Evolutionary conservation across 2,113 vertebrate genomes (phyloP).

Genomic region (pig (Sus scrofa)): DNA sequence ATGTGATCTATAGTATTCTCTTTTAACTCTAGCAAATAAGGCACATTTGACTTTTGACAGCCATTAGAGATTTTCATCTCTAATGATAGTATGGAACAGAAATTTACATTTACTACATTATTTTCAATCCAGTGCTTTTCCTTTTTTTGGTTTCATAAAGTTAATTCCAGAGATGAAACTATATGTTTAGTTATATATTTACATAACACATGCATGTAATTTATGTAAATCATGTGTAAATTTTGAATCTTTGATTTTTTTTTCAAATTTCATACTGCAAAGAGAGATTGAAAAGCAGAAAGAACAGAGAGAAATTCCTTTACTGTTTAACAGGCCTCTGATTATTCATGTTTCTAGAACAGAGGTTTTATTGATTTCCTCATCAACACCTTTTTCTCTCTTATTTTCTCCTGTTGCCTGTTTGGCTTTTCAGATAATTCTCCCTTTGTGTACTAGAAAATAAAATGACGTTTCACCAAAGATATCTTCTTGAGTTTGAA

Average conservation of each 20-base stretch:
- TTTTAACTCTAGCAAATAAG: background rate
- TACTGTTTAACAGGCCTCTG: background rate
- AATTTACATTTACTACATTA: background rate
- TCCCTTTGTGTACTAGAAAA: background rate
- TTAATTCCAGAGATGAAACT: background rate
- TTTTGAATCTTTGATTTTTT: background rate
- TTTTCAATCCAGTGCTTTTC: background rate
- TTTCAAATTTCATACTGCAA: background rate
- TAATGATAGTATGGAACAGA: background rate
- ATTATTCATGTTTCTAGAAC: background rate
- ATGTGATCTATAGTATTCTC: background rate
- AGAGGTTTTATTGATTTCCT: background rate
- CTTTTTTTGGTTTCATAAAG: background rate
- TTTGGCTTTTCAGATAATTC: background rate
- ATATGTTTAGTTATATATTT: background rate
- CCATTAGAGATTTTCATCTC: background rate
- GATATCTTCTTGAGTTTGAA: background rate
- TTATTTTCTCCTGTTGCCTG: background rate
- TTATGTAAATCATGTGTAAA: background rate
- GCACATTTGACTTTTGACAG: background rate
- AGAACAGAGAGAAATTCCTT: background rate
- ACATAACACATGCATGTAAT: background rate
- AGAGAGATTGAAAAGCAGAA: background rate
- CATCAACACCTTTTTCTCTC: background rate
- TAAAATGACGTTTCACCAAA: background rate